phyloP scores from a whole-genome alignment of 1,140 invertebrate species.

The Drosophila ogumai region DNA sequence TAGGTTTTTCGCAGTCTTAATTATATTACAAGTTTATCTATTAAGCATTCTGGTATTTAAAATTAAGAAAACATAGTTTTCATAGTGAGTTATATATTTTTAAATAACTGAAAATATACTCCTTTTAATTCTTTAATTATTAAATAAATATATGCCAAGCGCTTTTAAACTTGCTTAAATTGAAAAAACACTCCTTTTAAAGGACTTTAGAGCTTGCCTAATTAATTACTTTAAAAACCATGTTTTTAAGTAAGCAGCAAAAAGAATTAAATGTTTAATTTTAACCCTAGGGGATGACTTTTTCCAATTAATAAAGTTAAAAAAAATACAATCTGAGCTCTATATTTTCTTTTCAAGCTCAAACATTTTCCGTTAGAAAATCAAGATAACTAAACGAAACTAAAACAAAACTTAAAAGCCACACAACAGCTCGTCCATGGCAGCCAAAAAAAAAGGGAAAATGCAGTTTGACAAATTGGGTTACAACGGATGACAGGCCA shows the following conservation, averaged over 20 bases:
- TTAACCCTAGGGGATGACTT: neutral
- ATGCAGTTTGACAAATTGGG: slow-evolving; percentile 22
- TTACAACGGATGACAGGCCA: slow-evolving; percentile 10
- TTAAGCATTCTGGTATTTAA: neutral
- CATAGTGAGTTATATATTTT: neutral
- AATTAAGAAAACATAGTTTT: neutral
- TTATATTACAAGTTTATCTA: neutral
- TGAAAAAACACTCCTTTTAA: too few species aligned
- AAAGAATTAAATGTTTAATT: neutral
- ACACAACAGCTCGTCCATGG: neutral
- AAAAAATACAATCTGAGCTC: neutral
- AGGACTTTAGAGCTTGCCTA: too few species aligned
- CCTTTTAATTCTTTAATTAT: too few species aligned
- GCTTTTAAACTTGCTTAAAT: too few species aligned
- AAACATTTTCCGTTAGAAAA: neutral
- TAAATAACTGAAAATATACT: neutral
- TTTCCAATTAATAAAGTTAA: neutral
- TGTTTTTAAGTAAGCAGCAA: neutral
- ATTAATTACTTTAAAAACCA: too few species aligned
- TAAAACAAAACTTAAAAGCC: slow-evolving; percentile 9
- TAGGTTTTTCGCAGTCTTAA: neutral
- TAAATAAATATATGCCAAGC: too few species aligned
- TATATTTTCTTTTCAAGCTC: neutral
- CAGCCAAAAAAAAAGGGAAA: neutral
- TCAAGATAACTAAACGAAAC: neutral